These are phyloP conservation scores for Ivindomyrus marchei DNA, from an alignment of 2,113 vertebrate genomes.

Conservation along the genomic window DNA sequence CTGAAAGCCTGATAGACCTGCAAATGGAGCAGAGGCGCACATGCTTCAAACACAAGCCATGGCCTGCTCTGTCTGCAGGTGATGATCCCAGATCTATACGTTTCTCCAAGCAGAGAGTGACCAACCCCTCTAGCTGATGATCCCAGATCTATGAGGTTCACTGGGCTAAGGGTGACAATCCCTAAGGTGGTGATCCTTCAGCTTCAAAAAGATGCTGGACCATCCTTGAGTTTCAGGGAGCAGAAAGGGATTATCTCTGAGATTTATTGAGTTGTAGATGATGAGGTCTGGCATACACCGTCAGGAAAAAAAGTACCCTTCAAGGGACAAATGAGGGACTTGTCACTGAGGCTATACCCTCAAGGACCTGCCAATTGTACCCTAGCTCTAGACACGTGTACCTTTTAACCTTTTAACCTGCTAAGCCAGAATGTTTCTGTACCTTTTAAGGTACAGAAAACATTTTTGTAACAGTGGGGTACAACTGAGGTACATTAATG, in stretches of 20 bases:
- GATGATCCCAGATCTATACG: neutral
- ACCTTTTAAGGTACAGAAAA: neutral
- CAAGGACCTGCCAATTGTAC: neutral
- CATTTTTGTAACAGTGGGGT: neutral
- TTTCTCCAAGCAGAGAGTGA: neutral
- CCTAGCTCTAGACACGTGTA: neutral
- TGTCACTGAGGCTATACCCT: neutral
- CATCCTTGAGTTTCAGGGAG: neutral
- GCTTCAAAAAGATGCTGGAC: neutral
- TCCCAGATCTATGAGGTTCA: neutral
- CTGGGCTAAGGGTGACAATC: neutral
- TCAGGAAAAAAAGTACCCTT: neutral
- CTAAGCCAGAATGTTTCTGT: too few species aligned
- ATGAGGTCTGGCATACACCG: neutral
- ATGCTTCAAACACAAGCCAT: neutral
- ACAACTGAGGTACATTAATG: neutral
- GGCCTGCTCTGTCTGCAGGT: neutral
- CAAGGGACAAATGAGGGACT: neutral
- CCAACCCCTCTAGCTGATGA: neutral
- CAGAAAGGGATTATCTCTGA: neutral
- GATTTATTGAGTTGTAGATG: constrained; percentile 1
- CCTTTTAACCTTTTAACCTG: neutral
- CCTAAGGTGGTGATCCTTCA: neutral
- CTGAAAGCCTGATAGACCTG: constrained; percentile 93
- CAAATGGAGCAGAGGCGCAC: constrained; percentile 25